Conservation (phyloP, 1,140 invertebrate genomes). For the Sarcophaga peregrina region DNA sequence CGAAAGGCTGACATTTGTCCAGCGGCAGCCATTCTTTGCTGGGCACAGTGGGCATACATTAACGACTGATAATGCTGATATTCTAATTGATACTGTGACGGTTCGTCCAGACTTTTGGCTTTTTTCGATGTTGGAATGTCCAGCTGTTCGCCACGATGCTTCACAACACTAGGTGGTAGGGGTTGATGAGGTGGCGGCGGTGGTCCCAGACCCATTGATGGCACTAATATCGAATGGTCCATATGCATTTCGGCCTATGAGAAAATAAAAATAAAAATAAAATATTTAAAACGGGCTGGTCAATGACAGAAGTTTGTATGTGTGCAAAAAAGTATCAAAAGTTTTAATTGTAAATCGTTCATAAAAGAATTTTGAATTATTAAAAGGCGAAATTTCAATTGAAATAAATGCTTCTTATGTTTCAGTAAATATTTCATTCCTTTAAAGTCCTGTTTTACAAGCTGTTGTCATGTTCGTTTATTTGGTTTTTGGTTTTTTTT, state of each 20-base stretch:
- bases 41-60: constrained; percentile 61
- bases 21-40: constrained; percentile 45
- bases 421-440: not conserved
- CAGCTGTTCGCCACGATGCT: constrained; percentile 67
- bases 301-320: not conserved
- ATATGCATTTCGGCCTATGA: constrained; percentile 57
- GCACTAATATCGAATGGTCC: constrained; percentile 53
- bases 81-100: constrained; percentile 52
- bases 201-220: constrained; percentile 45
- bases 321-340: no score
- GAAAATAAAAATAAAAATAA: constrained; percentile 14
- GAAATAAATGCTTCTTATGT: no score
- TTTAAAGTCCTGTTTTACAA: not conserved
- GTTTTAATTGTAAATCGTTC: no score
- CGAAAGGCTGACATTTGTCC: constrained; percentile 67
- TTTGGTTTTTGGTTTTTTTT: not conserved
- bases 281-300: no score
- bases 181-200: constrained; percentile 48
- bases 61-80: constrained; percentile 56
- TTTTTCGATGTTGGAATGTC: constrained; percentile 70
- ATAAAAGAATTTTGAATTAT: no score
- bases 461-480: not conserved
- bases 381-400: no score
- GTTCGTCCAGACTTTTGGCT: constrained; percentile 50
- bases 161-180: constrained; percentile 45